phyloP scores from a whole-genome alignment of 2,113 vertebrate species.

The Corapipo altera region DNA sequence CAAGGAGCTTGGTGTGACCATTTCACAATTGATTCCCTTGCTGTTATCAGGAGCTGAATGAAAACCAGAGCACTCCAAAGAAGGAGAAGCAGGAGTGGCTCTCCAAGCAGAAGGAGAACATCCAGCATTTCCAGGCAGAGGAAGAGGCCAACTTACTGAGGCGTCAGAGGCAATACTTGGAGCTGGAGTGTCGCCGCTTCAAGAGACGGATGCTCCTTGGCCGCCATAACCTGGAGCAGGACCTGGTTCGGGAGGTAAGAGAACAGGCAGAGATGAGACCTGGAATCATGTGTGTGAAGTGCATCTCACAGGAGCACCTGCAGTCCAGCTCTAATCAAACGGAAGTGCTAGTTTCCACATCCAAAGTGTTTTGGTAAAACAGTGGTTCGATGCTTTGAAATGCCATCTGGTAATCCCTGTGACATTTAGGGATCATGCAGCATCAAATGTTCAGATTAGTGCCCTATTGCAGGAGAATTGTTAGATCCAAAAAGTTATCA shows the following conservation, averaged over 20 bases:
- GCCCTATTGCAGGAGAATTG: not conserved
- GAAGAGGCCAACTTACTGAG: conserved; percentile 95
- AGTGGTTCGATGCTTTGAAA: not conserved
- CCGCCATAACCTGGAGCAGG: conserved; percentile 94
- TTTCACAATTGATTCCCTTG: conserved; percentile 32
- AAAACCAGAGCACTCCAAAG: conserved; percentile 99
- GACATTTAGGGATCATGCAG: not conserved
- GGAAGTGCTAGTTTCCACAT: not conserved
- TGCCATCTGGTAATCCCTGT: not conserved
- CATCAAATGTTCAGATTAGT: not conserved
- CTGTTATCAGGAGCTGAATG: conserved; percentile 87
- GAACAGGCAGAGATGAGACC: not conserved
- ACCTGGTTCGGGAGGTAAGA: conserved; percentile 92
- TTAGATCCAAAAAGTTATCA: not conserved
- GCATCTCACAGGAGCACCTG: not conserved
- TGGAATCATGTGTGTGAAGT: not conserved
- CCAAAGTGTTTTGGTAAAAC: not conserved
- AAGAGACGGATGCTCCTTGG: conserved; percentile 95
- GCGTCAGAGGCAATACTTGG: conserved; percentile 93
- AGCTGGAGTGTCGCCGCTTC: conserved; percentile 94
- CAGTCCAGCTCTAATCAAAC: accelerated
- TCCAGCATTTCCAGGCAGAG: conserved; percentile 97
- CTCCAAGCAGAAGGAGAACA: conserved; percentile 98
- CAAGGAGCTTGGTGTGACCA: not conserved
- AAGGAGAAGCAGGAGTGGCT: conserved; percentile 99